A percentile compares a stretch with the other conserved stretches of the same genome.
Evolutionary conservation across 2,797 vertebrate genomes (phyloP).

Genomic region (Coregonus ussuriensis): DNA sequence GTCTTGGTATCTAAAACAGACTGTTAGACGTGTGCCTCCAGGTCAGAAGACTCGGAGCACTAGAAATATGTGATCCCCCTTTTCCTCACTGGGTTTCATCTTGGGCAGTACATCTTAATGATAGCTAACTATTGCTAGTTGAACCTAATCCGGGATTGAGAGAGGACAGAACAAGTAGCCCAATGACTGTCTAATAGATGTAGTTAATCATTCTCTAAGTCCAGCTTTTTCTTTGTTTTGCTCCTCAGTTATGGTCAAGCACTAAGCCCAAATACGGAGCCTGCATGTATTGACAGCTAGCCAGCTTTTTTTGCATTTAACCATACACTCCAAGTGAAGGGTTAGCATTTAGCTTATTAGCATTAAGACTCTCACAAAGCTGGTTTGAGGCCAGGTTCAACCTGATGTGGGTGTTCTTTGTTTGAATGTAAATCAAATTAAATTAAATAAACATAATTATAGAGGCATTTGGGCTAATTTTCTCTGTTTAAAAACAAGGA

Average conservation of each 20-base stretch:
- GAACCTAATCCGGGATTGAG: background rate
- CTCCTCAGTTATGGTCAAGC: background rate
- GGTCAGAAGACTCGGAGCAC: slow-evolving; percentile 49
- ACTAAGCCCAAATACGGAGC: background rate
- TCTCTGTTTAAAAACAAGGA: slow-evolving; percentile 32
- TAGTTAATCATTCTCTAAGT: background rate
- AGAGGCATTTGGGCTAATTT: slow-evolving; percentile 38
- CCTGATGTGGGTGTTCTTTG: slow-evolving; percentile 39
- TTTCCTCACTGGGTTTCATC: slow-evolving; percentile 30
- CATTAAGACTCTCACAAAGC: slow-evolving; percentile 12
- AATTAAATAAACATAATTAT: slow-evolving; percentile 27
- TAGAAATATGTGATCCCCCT: slow-evolving; percentile 45
- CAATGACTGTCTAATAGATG: background rate
- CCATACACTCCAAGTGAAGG: background rate
- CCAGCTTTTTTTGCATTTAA: background rate
- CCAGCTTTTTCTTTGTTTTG: background rate
- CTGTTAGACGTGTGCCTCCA: slow-evolving; percentile 60
- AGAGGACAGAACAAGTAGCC: background rate
- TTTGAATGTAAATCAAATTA: slow-evolving; percentile 38
- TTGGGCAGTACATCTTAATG: slow-evolving; percentile 9
- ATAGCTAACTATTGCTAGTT: slow-evolving; percentile 5
- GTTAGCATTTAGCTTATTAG: slow-evolving; percentile 7
- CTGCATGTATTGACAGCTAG: background rate
- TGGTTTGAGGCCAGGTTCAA: slow-evolving; percentile 27
- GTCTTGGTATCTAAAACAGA: slow-evolving; percentile 62